Conservation (phyloP, 1,140 invertebrate species). For the Eciton burchellii region DNA sequence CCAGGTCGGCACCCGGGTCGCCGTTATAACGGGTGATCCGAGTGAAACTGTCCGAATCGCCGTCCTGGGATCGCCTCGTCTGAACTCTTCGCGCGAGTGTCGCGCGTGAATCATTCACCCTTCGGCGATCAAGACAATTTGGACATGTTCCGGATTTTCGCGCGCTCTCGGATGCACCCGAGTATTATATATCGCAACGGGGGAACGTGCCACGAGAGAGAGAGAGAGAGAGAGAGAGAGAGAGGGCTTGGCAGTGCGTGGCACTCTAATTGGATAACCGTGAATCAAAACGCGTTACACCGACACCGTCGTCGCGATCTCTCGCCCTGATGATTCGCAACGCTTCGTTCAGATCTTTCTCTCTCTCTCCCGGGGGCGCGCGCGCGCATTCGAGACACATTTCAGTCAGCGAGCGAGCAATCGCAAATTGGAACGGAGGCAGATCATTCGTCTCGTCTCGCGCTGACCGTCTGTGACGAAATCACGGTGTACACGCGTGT, state of each 20-base stretch:
- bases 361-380: background rate
- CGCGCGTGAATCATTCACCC: background rate
- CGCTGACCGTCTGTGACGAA: constrained; percentile 11
- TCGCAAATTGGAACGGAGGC: constrained; percentile 15
- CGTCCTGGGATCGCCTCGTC: background rate
- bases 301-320: constrained; percentile 25
- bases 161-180: background rate
- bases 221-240: too few species aligned
- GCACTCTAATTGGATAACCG: constrained; percentile 30
- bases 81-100: constrained; percentile 1
- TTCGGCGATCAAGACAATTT: background rate
- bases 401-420: background rate
- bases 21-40: constrained; percentile 65
- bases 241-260: constrained; percentile 20
- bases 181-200: background rate
- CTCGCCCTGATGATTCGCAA: background rate
- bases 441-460: constrained; percentile 34
- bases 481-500: background rate
- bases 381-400: background rate
- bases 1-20: constrained; percentile 61
- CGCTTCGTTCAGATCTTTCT: constrained; percentile 18
- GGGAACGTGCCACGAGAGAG: constrained; percentile 18
- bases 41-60: constrained; percentile 42
- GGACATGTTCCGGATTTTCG: constrained; percentile 16
- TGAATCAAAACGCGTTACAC: constrained; percentile 25